A percentile compares a stretch with the other conserved stretches of the same genome.
Conservation (phyloP, 1,140 invertebrate species). For the Lasioglossum albipes region DNA sequence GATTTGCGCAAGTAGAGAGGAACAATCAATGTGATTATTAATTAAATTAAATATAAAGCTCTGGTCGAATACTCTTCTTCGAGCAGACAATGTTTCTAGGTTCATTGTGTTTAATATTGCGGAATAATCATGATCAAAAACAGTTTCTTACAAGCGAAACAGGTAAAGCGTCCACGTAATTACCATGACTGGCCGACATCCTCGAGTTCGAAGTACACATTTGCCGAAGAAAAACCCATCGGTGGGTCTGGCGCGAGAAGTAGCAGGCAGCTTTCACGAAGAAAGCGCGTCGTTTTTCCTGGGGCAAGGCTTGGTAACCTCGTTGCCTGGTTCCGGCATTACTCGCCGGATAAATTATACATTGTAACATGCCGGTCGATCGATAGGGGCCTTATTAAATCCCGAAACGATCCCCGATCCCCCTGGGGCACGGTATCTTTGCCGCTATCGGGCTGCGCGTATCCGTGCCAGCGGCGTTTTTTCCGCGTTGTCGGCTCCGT, state of each 20-base stretch:
- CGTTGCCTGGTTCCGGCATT: neutral
- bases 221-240: neutral
- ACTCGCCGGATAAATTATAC: slow-evolving; percentile 1
- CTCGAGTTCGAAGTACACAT: too few species aligned
- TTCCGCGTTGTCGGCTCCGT: neutral
- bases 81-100: too few species aligned
- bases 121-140: too few species aligned
- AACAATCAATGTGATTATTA: too few species aligned
- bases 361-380: neutral
- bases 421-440: neutral
- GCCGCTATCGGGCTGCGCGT: neutral
- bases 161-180: too few species aligned
- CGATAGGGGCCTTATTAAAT: neutral
- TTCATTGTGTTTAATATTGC: too few species aligned
- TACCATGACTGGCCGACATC: too few species aligned
- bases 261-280: neutral
- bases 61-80: too few species aligned
- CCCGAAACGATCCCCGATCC: neutral
- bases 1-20: too few species aligned
- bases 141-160: too few species aligned
- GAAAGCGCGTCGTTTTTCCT: neutral
- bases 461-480: neutral
- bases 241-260: neutral
- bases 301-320: neutral
- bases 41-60: too few species aligned